Evolutionary conservation across 64 coral and sea anemone genomes (phyloP), one percentile per base, ranked within the genome.

Genomic region (Porites australiensis): DNA sequence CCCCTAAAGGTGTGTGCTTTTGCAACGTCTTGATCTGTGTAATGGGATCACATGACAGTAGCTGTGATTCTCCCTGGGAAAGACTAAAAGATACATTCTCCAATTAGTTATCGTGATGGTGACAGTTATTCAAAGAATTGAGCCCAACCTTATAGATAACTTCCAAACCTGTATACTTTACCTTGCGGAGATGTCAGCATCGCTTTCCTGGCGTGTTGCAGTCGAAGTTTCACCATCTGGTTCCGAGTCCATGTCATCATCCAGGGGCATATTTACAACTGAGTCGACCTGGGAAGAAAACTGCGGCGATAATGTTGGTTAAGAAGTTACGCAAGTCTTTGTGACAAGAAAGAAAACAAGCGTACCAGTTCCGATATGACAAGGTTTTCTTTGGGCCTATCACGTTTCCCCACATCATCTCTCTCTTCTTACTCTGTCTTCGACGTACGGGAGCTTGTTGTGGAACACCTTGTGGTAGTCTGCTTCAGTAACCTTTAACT

Each of bases 401-500:
- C 65, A 68, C 1, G 14, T 68, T 68, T 68, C n/a, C 7, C 65
- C n/a, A 13, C 74, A 16, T 46, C 46, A 49, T 61, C 59, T 64
- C 18, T 75, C 70, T 75, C 57, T 57, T 70, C 58, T 75, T 88
- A 48, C 45, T 27, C 19, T 27, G 18, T 60, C 52, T 70, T 88
- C 61, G 54, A 60, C 70, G 51, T 44, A 75, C n/a, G 70, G 86
- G 22, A 88, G 70, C 13, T 23, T 75, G 52, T 53, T 88, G 58
- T 88, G 86, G 84, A 87, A 87, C 14, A 87, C 68, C 49, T 49
- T 53, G 27, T 88, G 70, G 18, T 88, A 75, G 13, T 75, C 64
- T 19, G 48, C 44, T 46, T 4, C 44, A 70, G 70, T 75, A 37
- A 58, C 61, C 46, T 75, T 27, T 54, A 75, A 57, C 18, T 44